Base-by-base conservation (phyloP, 2,113 vertebrate species). In the Coptodon rendalli region DNA sequence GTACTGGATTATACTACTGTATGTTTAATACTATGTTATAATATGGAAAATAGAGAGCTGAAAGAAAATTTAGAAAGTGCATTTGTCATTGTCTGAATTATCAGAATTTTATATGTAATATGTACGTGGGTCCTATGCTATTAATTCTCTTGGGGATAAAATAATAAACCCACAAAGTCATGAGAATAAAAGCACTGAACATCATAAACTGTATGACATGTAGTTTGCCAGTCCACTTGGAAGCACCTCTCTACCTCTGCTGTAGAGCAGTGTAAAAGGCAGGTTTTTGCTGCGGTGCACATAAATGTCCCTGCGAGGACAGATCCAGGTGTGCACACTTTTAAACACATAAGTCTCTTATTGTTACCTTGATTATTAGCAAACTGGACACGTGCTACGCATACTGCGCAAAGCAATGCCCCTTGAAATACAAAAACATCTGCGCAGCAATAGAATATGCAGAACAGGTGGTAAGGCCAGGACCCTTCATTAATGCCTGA, bases 401-500 rank as follows among this genome's bases (percentile, higher is more conserved):
- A 87, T 87, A 83, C 56, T 52, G 3, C 2, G 56, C 40, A 83
- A 16, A 91, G 61, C 4, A 19, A 76, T 24, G 16, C 83, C 84
- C 89, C 89, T 85, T 68, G 54, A 85, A 84, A 81, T 57, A 84
- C 84, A 71, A n/a, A 88, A 92, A 92, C 92, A 94, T 94, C 95
- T 92, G 89, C 43, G 76, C 78, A 82, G 48, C 82, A 83, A 45
- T 48, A 45, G 66, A 87, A 85, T 82, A 81, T 80, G 59, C 78
- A 53, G 89, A 90, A 82, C 93, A 94, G 92, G 89, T 95, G 92
- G 91, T 78, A 16, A 84, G 87, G 84, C 68, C 13, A 10, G 59
- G 86, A 88, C 87, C 89, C 81, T 90, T 93, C 92, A 95, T 94
- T 94, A 92, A 93, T 87, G 88, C 54, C 81, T 54, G 93, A 86